A percentile compares a stretch with the other conserved stretches of the same genome.
Conservation (phyloP, 2,797 vertebrate species). For the Amblyopsis hoosieri region DNA sequence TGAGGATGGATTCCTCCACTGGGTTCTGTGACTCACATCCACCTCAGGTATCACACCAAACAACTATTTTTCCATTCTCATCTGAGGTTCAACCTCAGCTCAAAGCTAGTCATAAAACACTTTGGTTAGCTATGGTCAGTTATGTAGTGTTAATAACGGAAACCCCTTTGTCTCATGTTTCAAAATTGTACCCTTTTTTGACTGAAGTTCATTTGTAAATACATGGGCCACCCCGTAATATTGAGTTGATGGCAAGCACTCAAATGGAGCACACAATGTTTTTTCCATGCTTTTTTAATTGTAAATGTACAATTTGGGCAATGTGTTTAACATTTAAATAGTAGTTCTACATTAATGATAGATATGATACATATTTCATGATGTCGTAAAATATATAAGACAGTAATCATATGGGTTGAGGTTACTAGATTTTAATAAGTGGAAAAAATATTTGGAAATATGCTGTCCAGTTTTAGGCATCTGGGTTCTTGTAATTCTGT, state of each 20-base stretch:
- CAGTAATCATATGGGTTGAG: conserved; percentile 62
- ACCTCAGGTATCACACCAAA: conserved; percentile 68
- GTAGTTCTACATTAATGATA: conserved; percentile 75
- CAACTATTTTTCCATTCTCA: neutral
- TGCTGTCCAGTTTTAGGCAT: conserved; percentile 62
- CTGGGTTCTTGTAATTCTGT: conserved; percentile 68
- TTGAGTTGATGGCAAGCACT: conserved; percentile 12
- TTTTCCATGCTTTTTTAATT: conserved; percentile 47
- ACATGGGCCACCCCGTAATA: conserved; percentile 39
- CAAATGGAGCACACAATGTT: conserved; percentile 50
- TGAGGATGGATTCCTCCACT: conserved; percentile 31
- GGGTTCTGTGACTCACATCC: conserved; percentile 38
- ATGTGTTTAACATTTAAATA: conserved; percentile 74
- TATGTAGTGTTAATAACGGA: conserved; percentile 21
- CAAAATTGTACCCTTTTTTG: conserved; percentile 27
- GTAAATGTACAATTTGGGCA: conserved; percentile 62
- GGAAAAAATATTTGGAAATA: conserved; percentile 36
- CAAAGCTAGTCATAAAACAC: neutral
- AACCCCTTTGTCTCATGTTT: conserved; percentile 21
- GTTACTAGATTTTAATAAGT: conserved; percentile 68
- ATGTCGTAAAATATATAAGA: conserved; percentile 68
- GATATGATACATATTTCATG: conserved; percentile 65
- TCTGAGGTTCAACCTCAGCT: too few species aligned
- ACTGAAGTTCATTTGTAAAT: conserved; percentile 66
- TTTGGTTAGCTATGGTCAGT: neutral